phyloP scores from a whole-genome alignment of 2,888 invertebrate species.

The Leptinotarsa tumamoca region DNA sequence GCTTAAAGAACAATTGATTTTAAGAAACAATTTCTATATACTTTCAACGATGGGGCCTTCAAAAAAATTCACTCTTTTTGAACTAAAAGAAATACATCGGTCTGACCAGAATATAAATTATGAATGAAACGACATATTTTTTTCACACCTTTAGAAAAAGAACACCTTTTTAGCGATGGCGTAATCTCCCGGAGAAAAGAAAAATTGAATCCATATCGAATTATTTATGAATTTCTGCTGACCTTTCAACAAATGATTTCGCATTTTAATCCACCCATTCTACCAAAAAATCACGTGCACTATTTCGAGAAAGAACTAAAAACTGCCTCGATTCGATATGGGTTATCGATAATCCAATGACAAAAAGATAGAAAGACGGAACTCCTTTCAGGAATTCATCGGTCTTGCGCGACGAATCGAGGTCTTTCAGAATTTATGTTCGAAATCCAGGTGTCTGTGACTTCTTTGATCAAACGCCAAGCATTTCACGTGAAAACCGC shows the following conservation, averaged over 20 bases:
- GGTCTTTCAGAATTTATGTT: constrained; percentile 33
- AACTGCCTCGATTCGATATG: constrained; percentile 47
- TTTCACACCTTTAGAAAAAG: constrained; percentile 1
- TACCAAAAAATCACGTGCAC: constrained; percentile 47
- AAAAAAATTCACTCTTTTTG: background rate
- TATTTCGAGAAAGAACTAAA: constrained; percentile 37
- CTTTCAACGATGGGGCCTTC: too few relatives aligned
- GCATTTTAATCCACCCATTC: constrained; percentile 45
- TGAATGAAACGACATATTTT: background rate
- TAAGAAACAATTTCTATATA: too few relatives aligned
- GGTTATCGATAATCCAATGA: constrained; percentile 48
- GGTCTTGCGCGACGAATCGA: constrained; percentile 44
- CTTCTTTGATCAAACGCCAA: constrained; percentile 34
- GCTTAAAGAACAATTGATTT: too few relatives aligned
- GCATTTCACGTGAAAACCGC: constrained; percentile 42
- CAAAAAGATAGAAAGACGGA: constrained; percentile 38
- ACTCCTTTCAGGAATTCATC: constrained; percentile 35
- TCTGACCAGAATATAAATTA: background rate
- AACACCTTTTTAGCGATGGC: background rate
- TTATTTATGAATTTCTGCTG: constrained; percentile 24
- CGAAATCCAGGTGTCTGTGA: constrained; percentile 41
- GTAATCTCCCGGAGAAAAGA: background rate
- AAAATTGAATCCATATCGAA: constrained; percentile 18
- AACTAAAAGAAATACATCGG: background rate
- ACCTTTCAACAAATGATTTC: constrained; percentile 29